Evolutionary conservation across 2,888 invertebrate species (phyloP).

Genomic region (Criorhina ranunculi): DNA sequence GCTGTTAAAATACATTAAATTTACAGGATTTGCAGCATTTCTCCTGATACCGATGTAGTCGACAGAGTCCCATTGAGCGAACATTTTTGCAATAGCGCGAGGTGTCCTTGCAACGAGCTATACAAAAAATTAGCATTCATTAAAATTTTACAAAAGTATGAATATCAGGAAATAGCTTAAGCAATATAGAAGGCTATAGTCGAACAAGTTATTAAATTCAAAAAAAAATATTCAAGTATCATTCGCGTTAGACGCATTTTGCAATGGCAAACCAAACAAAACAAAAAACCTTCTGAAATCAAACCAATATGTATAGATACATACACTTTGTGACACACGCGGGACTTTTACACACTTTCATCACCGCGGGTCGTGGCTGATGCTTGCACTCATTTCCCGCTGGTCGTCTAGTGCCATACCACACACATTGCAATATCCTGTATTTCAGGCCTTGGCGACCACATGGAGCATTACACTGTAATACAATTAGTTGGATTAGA

Average conservation of each 20-base stretch:
- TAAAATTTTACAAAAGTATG: too few relatives aligned
- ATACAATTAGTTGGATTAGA: constrained; percentile 74
- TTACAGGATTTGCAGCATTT: constrained; percentile 95
- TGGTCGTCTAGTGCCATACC: constrained; percentile 93
- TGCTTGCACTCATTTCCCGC: constrained; percentile 94
- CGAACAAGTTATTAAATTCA: too few relatives aligned
- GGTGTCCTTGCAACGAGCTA: constrained; percentile 90
- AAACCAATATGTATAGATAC: constrained; percentile 81
- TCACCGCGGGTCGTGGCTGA: constrained; percentile 90
- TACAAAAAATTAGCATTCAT: constrained; percentile 82
- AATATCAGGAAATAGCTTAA: too few relatives aligned
- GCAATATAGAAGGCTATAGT: too few relatives aligned
- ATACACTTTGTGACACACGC: constrained; percentile 87
- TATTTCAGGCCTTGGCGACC: constrained; percentile 93
- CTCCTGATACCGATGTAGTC: constrained; percentile 91
- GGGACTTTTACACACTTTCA: constrained; percentile 90
- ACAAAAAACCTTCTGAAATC: background rate
- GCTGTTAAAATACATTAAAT: constrained; percentile 77
- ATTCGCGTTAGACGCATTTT: too few relatives aligned
- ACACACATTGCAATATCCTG: constrained; percentile 95
- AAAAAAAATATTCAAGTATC: too few relatives aligned
- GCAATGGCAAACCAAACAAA: constrained; percentile 25
- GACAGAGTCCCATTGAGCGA: constrained; percentile 94
- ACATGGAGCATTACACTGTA: constrained; percentile 94
- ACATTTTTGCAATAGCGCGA: constrained; percentile 95